phyloP scores from a whole-genome alignment of 2,797 vertebrate genomes.

The Chanos chanos region DNA sequence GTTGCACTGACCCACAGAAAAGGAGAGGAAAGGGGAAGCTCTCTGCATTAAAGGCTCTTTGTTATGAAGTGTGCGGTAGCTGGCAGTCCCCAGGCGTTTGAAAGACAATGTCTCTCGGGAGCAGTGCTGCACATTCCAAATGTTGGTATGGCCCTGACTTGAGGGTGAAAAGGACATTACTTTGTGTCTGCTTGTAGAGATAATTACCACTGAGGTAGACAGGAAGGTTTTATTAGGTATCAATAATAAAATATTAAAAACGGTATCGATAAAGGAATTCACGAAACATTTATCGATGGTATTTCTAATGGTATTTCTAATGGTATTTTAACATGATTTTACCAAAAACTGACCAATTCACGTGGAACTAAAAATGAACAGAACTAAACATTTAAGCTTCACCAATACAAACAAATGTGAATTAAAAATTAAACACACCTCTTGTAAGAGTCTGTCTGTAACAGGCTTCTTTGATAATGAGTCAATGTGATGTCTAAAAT shows the following conservation, averaged over 20 bases:
- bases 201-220: neutral
- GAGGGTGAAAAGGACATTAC: constrained; percentile 9
- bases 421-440: neutral
- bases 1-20: constrained; percentile 16
- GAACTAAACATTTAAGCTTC: constrained; percentile 9
- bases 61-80: neutral
- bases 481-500: too few relatives aligned
- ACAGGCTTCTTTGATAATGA: too few relatives aligned
- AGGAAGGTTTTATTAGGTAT: too few relatives aligned
- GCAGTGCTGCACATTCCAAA: constrained; percentile 27
- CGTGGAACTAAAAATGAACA: constrained; percentile 19
- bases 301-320: neutral
- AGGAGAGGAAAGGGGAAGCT: neutral
- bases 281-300: neutral
- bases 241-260: too few relatives aligned
- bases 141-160: constrained; percentile 19
- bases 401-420: constrained; percentile 13
- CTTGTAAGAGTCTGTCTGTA: neutral
- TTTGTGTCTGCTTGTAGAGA: neutral
- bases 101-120: constrained; percentile 24
- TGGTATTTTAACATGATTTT: neutral
- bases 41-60: neutral
- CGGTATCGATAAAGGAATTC: neutral
- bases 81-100: neutral
- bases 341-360: too few relatives aligned